These are phyloP conservation scores for Myripristis jacobus DNA, from an alignment of 2,797 vertebrate genomes.

Conservation along the genomic window DNA sequence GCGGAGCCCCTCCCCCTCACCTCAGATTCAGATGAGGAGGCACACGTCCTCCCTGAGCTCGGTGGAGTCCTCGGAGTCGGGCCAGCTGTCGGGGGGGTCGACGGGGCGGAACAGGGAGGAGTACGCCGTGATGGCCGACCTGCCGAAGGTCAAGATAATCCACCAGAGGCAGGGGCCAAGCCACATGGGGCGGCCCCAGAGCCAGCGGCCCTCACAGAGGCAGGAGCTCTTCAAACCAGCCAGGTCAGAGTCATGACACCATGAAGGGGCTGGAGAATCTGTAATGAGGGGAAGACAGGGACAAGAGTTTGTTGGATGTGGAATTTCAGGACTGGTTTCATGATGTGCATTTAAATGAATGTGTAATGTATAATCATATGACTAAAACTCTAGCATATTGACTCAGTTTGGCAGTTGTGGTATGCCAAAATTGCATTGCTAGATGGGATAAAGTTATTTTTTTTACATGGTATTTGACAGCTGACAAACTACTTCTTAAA, in stretches of 20 bases:
- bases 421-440: too few relatives aligned
- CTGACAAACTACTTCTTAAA: not conserved
- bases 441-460: not conserved
- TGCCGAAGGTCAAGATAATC: conserved; percentile 89
- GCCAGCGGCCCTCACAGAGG: conserved; percentile 80
- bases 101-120: conserved; percentile 86
- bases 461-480: not conserved
- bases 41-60: conserved; percentile 85
- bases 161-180: conserved; percentile 73
- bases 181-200: conserved; percentile 68
- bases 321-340: not conserved
- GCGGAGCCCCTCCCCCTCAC: conserved; percentile 71
- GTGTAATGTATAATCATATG: not conserved
- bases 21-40: conserved; percentile 51
- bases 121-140: conserved; percentile 88
- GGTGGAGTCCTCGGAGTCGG: conserved; percentile 79
- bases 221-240: conserved; percentile 88
- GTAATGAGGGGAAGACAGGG: not conserved
- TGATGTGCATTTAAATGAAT: not conserved
- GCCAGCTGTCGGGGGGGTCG: conserved; percentile 72
- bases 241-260: conserved; percentile 73
- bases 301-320: not conserved
- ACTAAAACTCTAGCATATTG: too few relatives aligned
- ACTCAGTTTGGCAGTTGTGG: too few relatives aligned
- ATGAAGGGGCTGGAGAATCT: not conserved